Evolutionary conservation across 2,797 vertebrate genomes (phyloP), one percentile per base, ranked within the genome.

Genomic region (Columba guinea): DNA sequence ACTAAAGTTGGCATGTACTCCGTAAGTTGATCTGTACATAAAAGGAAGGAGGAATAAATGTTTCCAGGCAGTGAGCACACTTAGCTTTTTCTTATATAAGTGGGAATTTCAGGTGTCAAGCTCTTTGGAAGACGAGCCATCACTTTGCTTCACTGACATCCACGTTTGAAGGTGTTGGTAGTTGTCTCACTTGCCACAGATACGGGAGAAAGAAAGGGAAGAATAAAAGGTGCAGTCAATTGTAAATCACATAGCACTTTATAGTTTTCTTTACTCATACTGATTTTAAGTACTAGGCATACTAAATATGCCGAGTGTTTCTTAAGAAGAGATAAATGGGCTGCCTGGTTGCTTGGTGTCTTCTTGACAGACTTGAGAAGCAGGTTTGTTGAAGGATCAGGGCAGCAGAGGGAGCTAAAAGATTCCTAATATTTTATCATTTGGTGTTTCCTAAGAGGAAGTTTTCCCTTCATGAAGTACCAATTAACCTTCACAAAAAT

Each of bases 341-440:
- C 70, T 86, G 79, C 74, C 59, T 79, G 2, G 4, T 26, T 34
- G 14, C 71, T 70, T 52, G 60, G 55, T 88, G 69, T n/a, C 77
- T 83, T 76, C 81, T 52, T 77, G 65, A 71, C 52, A 69, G 85
- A 35, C 67, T 87, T 80, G 11, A 68, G 88, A 51, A 60, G 62
- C 7, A 1, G 1, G 44, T 9, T 92, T 87, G 84, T 70, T 92
- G 93, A 95, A 83, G 82, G 75, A 67, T 83, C 89, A 85, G 83
- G 85, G 91, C 97, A 96, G 95, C 96, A 97, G 97, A 96, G 97
- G 97, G 97, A 96, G 96, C 97, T 93, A 95, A 95, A 97, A 95
- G 94, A 96, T 91, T 71, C 94, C 90, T 92, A 86, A 94, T 96
- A 92, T 85, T 94, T 94, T 91, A 69, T 78, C 84, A 59, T 89